Conservation (phyloP, 2,113 vertebrate genomes). For the Nothocercus nigrocapillus region DNA sequence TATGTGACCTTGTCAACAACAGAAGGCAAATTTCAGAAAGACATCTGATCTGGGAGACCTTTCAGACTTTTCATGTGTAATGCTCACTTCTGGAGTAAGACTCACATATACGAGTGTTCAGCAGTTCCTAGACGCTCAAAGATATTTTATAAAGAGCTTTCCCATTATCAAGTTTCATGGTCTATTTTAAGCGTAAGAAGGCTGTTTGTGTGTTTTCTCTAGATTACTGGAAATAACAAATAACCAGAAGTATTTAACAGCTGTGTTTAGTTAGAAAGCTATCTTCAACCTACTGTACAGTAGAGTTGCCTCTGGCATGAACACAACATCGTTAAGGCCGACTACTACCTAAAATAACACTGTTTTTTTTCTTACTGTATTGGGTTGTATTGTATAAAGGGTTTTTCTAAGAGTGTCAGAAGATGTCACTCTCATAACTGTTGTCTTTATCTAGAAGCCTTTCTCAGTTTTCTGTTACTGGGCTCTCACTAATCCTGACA, state of each 20-base stretch:
- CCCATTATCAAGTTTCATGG: neutral
- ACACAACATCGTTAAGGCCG: neutral
- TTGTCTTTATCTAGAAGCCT: neutral
- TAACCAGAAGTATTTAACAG: neutral
- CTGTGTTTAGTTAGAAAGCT: constrained; percentile 20
- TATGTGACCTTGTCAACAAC: neutral
- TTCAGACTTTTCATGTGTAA: neutral
- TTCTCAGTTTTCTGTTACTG: neutral
- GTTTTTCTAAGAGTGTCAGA: neutral
- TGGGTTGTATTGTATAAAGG: neutral
- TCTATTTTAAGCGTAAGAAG: neutral
- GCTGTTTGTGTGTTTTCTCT: neutral
- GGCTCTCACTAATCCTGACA: neutral
- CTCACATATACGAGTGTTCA: neutral
- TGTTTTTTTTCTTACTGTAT: neutral
- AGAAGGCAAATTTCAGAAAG: neutral
- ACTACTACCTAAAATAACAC: neutral
- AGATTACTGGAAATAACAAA: neutral
- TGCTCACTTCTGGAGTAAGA: neutral
- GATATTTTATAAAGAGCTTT: neutral
- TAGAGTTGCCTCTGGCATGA: neutral
- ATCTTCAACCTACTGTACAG: neutral
- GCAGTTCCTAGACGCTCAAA: neutral
- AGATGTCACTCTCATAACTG: neutral
- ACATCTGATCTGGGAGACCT: neutral